Percentiles rank a stretch among this genome's conserved stretches.
Evolutionary conservation across 2,113 vertebrate species (phyloP).

Genomic region (Porphyrio hochstetteri): DNA sequence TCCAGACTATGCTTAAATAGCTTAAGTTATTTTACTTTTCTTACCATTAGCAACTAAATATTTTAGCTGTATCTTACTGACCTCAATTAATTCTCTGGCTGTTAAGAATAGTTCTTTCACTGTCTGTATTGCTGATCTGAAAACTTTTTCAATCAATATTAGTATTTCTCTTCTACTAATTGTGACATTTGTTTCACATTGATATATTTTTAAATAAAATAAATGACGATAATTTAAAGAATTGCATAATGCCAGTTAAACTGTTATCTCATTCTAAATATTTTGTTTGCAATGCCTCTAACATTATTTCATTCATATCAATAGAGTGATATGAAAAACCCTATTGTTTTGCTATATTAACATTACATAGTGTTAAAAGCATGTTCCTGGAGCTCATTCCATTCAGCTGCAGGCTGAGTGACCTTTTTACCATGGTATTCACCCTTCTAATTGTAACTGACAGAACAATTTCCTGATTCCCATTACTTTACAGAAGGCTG

Average conservation of each 20-base stretch:
- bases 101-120: background rate
- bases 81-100: background rate
- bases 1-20: background rate
- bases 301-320: background rate
- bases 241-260: background rate
- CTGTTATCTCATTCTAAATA: background rate
- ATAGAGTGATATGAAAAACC: background rate
- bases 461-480: background rate
- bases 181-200: background rate
- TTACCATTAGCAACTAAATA: background rate
- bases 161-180: background rate
- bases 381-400: background rate
- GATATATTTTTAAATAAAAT: background rate
- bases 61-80: background rate
- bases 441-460: background rate
- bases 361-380: background rate
- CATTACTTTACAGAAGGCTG: background rate
- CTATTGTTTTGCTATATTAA: background rate
- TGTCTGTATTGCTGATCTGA: background rate
- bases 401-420: background rate
- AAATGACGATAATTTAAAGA: background rate
- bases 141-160: background rate
- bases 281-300: background rate
- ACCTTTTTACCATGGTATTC: background rate
- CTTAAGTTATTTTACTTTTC: background rate